Evolutionary conservation across 2,113 vertebrate genomes (phyloP).

Genomic region (Alethe diademata): DNA sequence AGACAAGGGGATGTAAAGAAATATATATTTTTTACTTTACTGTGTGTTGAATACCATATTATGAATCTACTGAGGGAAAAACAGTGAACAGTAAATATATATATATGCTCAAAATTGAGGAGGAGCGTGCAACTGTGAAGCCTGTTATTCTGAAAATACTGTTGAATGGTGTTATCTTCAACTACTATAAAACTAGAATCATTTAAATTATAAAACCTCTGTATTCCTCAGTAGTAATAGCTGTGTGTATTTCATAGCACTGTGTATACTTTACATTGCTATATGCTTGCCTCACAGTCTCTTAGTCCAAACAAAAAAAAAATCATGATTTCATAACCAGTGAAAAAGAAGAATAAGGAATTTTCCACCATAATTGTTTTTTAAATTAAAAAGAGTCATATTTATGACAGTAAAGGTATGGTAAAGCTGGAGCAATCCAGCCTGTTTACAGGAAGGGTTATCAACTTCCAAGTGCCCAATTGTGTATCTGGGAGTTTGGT

Average conservation of each 20-base stretch:
- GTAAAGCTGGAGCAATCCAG: neutral
- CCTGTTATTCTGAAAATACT: neutral
- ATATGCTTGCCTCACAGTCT: neutral
- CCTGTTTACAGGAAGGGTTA: neutral
- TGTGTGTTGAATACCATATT: neutral
- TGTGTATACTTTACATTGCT: neutral
- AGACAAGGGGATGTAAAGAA: neutral
- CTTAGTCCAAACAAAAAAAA: neutral
- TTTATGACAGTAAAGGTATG: neutral
- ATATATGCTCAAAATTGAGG: neutral
- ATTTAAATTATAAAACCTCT: neutral
- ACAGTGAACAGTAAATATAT: neutral
- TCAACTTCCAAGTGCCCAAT: neutral
- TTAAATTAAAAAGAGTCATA: neutral
- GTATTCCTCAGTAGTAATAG: neutral
- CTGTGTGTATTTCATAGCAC: neutral
- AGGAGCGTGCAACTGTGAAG: neutral
- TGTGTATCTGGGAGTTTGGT: neutral
- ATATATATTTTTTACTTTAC: neutral
- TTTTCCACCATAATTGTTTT: neutral
- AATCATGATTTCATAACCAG: neutral
- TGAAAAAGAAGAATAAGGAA: neutral
- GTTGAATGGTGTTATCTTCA: neutral
- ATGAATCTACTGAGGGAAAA: neutral
- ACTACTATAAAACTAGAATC: neutral